phyloP scores from a whole-genome alignment of 2,113 vertebrate genomes.

The Pseudopodoces humilis region DNA sequence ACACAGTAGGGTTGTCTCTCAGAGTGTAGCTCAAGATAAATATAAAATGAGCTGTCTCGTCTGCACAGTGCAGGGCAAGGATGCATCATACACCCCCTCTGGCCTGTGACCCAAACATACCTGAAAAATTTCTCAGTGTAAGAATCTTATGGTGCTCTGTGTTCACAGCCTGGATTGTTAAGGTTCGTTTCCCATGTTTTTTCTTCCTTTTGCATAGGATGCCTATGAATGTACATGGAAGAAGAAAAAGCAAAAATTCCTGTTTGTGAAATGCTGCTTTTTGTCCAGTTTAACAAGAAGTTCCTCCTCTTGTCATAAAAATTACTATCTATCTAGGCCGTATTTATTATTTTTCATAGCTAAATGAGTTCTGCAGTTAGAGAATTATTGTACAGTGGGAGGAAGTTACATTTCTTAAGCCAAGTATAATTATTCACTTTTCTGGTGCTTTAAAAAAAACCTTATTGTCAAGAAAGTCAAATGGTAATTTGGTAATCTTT shows the following conservation, averaged over 20 bases:
- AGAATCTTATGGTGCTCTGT: background rate
- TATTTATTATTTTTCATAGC: background rate
- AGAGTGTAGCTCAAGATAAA: background rate
- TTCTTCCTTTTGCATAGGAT: background rate
- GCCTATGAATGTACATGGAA: background rate
- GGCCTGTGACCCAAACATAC: background rate
- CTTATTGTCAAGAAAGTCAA: background rate
- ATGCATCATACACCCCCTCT: fast-evolving
- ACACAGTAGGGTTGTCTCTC: background rate
- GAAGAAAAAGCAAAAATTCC: background rate
- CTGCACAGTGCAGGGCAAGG: background rate
- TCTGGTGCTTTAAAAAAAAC: background rate
- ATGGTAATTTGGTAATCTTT: background rate
- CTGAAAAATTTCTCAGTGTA: background rate
- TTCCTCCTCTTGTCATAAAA: background rate
- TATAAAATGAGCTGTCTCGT: background rate
- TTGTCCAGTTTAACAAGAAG: background rate
- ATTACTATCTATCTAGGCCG: background rate
- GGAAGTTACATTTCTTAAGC: background rate
- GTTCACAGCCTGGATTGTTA: background rate
- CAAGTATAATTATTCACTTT: background rate
- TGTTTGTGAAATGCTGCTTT: background rate
- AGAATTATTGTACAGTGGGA: background rate
- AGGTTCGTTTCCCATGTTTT: background rate
- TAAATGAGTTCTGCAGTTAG: background rate